Conservation (phyloP, 2,888 invertebrate genomes). For the Eristalinus aeneus region DNA sequence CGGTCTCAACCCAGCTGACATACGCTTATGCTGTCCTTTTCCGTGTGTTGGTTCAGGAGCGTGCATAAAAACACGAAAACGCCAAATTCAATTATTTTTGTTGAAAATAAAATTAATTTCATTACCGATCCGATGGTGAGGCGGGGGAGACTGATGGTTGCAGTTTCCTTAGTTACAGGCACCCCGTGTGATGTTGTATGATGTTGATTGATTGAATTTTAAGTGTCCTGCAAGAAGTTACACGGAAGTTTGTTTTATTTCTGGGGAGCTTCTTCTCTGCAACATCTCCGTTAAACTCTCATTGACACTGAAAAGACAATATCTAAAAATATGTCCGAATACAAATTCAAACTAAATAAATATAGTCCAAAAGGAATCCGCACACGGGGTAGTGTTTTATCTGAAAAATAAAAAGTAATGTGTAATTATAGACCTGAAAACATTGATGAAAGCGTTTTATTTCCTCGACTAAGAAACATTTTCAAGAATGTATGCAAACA, state of each 20-base stretch:
- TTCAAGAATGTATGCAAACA: too few species aligned
- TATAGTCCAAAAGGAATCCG: too few species aligned
- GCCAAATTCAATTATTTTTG: constrained; percentile 60
- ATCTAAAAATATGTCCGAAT: too few species aligned
- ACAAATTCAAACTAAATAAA: background rate
- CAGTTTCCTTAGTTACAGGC: background rate
- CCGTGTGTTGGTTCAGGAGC: constrained; percentile 25
- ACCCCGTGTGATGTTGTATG: background rate
- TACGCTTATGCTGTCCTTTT: constrained; percentile 14
- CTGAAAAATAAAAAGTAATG: too few species aligned
- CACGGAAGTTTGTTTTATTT: too few species aligned
- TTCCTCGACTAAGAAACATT: too few species aligned
- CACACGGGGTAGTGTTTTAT: too few species aligned
- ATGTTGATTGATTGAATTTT: background rate
- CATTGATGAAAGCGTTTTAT: too few species aligned
- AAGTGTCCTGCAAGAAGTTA: background rate
- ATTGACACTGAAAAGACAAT: too few species aligned
- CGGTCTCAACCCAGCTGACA: constrained; percentile 3
- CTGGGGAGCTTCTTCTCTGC: too few species aligned
- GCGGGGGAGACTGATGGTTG: background rate
- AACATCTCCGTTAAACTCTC: too few species aligned
- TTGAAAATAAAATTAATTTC: constrained; percentile 58
- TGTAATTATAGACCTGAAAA: too few species aligned
- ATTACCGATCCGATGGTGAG: constrained; percentile 20
- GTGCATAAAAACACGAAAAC: constrained; percentile 34